Conservation (phyloP, 2,113 vertebrate species). For the Nannobrachium achirus region DNA sequence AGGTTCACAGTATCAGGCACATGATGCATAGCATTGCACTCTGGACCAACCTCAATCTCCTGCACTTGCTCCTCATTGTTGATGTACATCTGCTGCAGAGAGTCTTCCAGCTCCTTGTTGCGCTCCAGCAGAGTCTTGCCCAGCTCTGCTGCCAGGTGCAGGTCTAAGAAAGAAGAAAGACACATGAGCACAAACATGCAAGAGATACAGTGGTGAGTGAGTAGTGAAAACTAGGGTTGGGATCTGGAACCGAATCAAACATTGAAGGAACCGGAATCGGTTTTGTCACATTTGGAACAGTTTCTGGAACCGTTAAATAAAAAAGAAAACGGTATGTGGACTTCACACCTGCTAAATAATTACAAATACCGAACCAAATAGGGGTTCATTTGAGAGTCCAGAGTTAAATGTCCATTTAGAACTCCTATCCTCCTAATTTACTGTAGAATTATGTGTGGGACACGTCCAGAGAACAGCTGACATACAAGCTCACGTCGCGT, state of each 20-base stretch:
- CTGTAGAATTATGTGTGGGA: too few species aligned
- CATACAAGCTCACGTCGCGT: too few species aligned
- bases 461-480: too few species aligned
- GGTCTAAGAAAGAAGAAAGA: slow-evolving; percentile 71
- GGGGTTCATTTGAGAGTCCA: too few species aligned
- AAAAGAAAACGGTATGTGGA: too few species aligned
- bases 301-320: too few species aligned
- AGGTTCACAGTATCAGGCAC: not conserved
- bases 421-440: too few species aligned
- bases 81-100: slow-evolving; percentile 95
- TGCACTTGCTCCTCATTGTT: slow-evolving; percentile 96
- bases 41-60: slow-evolving; percentile 88
- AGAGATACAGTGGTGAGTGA: not conserved
- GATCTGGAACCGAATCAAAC: not conserved
- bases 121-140: slow-evolving; percentile 96
- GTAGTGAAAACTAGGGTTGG: too few species aligned
- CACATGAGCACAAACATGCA: slow-evolving; percentile 3
- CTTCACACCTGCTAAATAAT: too few species aligned
- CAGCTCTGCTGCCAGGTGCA: slow-evolving; percentile 93
- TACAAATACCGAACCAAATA: not conserved
- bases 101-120: slow-evolving; percentile 97
- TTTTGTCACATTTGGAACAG: too few species aligned
- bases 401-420: too few species aligned
- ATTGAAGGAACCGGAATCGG: too few species aligned
- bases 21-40: not conserved